These are phyloP conservation scores for Apodemus sylvaticus DNA, from an alignment of 2,113 vertebrate genomes.

Conservation along the genomic window DNA sequence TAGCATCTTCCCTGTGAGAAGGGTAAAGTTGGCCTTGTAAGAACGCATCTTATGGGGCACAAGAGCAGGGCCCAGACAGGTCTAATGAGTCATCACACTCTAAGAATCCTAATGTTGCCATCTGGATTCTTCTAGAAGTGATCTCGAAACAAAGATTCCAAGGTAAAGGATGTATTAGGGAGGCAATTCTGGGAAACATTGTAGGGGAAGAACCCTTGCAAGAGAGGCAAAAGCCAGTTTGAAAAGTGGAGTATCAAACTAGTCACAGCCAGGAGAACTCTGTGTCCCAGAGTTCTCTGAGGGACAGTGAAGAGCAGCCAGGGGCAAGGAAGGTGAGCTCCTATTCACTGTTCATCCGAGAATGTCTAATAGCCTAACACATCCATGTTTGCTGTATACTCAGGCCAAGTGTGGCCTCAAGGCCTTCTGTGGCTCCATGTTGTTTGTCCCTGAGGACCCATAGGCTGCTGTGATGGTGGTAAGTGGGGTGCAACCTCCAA, in stretches of 20 bases:
- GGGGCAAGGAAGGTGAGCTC: neutral
- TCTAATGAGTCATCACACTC: neutral
- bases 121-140: neutral
- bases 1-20: neutral
- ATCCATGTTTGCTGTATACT: rapidly evolving
- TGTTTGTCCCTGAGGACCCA: neutral
- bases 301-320: neutral
- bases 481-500: neutral
- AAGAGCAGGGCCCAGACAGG: neutral
- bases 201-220: neutral
- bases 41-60: neutral
- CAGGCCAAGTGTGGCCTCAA: neutral
- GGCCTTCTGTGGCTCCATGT: neutral
- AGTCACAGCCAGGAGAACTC: neutral
- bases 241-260: neutral
- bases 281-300: neutral
- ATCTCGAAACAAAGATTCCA: neutral
- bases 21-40: neutral
- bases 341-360: neutral
- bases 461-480: neutral
- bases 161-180: neutral
- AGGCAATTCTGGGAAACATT: neutral
- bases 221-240: neutral
- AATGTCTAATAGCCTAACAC: no score
- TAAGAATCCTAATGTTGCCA: neutral